Evolutionary conservation across 2,113 vertebrate species (phyloP).

Genomic region (Mastomys natalensis): DNA sequence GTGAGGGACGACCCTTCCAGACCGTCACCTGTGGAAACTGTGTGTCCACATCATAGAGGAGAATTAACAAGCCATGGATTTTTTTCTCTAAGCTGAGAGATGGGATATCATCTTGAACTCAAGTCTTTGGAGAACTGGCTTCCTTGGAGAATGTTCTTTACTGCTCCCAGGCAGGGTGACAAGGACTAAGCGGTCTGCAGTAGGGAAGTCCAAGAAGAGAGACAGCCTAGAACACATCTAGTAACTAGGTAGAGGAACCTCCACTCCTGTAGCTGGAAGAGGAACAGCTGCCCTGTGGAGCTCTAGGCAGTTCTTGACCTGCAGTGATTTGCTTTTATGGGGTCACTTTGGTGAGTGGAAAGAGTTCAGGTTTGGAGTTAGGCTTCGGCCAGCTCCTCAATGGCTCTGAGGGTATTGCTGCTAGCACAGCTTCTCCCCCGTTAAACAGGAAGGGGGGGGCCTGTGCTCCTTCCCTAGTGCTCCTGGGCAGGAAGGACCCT

Average conservation of each 20-base stretch:
- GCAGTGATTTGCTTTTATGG: not conserved
- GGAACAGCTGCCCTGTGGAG: too few relatives aligned
- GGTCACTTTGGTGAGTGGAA: not conserved
- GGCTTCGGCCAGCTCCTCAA: not conserved
- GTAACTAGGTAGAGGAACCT: not conserved
- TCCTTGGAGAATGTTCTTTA: not conserved
- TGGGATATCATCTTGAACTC: conserved; percentile 65
- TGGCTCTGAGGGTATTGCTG: not conserved
- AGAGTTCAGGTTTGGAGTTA: not conserved
- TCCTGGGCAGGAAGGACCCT: not conserved
- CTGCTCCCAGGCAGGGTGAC: not conserved
- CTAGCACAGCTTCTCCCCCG: not conserved
- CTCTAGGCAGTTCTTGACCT: not conserved
- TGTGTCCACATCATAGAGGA: conserved; percentile 55
- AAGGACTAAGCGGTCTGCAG: not conserved
- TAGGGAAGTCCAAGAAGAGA: not conserved
- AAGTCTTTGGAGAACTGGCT: conserved; percentile 7
- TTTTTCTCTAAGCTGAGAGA: conserved; percentile 66
- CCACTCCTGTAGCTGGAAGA: not conserved
- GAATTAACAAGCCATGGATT: conserved; percentile 66
- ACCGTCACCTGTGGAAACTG: conserved; percentile 41
- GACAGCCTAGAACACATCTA: not conserved
- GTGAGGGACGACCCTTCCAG: not conserved
- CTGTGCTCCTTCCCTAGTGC: not conserved
- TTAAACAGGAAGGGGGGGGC: not conserved